Conservation (phyloP, 2,888 invertebrate species). For the Masnerella sp. region DNA sequence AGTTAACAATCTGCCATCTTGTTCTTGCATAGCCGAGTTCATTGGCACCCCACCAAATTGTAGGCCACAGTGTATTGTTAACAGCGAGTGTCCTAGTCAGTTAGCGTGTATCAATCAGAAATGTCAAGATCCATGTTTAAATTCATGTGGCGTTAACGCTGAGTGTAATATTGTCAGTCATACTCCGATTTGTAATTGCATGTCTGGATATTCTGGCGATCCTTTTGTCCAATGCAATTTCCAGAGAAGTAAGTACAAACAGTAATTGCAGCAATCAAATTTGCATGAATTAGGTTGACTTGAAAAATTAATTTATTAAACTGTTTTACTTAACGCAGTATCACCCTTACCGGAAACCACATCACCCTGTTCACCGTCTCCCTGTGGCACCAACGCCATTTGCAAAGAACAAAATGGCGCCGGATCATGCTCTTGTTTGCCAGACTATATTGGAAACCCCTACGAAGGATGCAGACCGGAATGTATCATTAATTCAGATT, state of each 20-base stretch:
- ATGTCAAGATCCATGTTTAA: slow-evolving; percentile 84
- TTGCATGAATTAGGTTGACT: no score
- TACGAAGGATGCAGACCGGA: slow-evolving; percentile 85
- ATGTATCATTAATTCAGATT: slow-evolving; percentile 83
- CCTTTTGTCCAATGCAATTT: slow-evolving; percentile 79
- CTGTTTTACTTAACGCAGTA: slow-evolving; percentile 38
- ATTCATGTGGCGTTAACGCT: slow-evolving; percentile 77
- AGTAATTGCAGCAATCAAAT: not conserved
- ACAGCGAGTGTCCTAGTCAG: slow-evolving; percentile 83
- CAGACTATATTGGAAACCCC: slow-evolving; percentile 82
- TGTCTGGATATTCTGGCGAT: slow-evolving; percentile 81
- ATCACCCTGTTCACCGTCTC: slow-evolving; percentile 85
- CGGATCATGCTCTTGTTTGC: slow-evolving; percentile 80
- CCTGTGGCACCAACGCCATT: slow-evolving; percentile 90
- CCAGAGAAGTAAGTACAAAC: slow-evolving; percentile 14
- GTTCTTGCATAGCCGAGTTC: slow-evolving; percentile 83
- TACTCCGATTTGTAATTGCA: slow-evolving; percentile 82
- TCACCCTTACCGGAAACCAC: slow-evolving; percentile 2
- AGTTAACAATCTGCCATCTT: slow-evolving; percentile 79
- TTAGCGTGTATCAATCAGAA: slow-evolving; percentile 84
- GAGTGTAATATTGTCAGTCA: slow-evolving; percentile 82
- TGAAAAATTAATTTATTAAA: not conserved
- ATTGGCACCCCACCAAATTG: slow-evolving; percentile 84
- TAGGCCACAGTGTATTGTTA: slow-evolving; percentile 83
- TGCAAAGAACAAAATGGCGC: slow-evolving; percentile 82